Percentiles rank a stretch among this genome's conserved stretches.
Evolutionary conservation across 2,888 invertebrate genomes (phyloP).

Genomic region (Lasioglossum marginatum): DNA sequence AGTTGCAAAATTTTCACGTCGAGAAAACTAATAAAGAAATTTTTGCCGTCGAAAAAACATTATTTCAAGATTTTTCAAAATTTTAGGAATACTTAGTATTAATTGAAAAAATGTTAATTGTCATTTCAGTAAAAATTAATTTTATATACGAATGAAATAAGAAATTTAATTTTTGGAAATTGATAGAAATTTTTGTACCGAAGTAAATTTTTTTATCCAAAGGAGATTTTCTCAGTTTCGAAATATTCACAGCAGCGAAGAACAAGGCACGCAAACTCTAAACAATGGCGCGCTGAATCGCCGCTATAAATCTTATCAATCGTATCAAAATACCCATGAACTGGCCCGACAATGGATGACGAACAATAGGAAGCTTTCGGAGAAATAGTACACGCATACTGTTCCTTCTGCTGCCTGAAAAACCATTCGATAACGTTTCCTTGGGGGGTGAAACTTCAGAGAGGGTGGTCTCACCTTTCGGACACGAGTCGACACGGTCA

Average conservation of each 20-base stretch:
- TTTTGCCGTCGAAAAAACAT: no score
- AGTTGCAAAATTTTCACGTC: no score
- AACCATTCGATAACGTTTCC: not conserved
- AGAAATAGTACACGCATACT: not conserved
- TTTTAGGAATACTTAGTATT: no score
- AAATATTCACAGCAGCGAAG: not conserved
- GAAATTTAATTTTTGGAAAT: no score
- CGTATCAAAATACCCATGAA: not conserved
- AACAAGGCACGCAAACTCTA: not conserved
- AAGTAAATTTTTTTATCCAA: no score
- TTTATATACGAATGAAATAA: no score
- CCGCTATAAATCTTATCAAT: not conserved
- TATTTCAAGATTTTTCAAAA: no score
- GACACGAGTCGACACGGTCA: not conserved
- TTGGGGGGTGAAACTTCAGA: not conserved
- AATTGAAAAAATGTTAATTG: no score
- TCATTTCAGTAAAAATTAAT: no score
- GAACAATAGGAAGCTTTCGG: conserved; percentile 21
- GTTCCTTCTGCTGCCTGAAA: not conserved
- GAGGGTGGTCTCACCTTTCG: not conserved
- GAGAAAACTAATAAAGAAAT: no score
- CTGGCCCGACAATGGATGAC: not conserved
- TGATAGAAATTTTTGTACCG: no score
- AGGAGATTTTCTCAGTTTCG: not conserved
- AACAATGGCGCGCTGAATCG: not conserved